Conservation (phyloP, 2,888 invertebrate genomes). For the Apodemia duryi region DNA sequence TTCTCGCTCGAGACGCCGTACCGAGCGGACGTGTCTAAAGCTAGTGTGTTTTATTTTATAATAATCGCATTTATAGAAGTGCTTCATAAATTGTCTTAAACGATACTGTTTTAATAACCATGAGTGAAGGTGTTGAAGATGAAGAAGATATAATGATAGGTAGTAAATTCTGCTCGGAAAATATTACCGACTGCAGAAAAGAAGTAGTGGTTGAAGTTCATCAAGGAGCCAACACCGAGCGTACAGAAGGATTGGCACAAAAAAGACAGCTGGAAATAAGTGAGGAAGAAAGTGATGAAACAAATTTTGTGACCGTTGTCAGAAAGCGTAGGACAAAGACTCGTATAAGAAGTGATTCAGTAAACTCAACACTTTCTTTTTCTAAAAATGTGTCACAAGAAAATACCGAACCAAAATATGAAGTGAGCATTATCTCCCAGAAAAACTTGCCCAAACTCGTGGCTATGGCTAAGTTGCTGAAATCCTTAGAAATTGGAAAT, state of each 20-base stretch:
- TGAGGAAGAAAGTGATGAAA: neutral
- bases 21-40: neutral
- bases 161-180: too few species aligned
- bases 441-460: neutral
- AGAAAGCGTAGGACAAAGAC: neutral
- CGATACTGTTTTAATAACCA: too few species aligned
- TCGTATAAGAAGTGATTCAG: neutral
- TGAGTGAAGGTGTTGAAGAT: neutral
- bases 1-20: neutral
- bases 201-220: neutral
- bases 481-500: neutral
- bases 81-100: neutral
- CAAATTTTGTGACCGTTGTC: neutral
- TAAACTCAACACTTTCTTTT: neutral
- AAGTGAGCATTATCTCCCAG: neutral
- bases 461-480: neutral
- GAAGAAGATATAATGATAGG: neutral
- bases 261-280: neutral
- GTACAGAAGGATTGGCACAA: neutral
- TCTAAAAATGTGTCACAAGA: neutral
- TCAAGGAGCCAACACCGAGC: neutral
- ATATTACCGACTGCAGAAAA: neutral
- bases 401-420: neutral
- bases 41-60: neutral
- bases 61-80: neutral